These are phyloP conservation scores for Halocynthia roretzi DNA, from an alignment of 23 tunicate genomes.

Conservation along the genomic window DNA sequence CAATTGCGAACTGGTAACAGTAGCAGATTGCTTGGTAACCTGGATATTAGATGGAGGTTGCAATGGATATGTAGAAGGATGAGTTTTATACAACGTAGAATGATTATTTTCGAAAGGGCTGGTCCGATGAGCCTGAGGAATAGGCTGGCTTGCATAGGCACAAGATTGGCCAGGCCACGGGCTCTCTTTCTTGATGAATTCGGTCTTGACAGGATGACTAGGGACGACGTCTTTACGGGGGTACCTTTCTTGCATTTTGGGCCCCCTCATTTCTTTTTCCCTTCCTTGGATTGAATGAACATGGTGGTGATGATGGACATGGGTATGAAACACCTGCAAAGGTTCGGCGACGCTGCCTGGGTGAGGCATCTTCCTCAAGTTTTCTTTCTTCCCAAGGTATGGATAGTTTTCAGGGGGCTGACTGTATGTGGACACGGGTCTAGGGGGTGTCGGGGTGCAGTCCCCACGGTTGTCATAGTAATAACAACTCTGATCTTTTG, in stretches of 20 bases:
- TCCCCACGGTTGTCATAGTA: no score
- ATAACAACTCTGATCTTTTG: no score
- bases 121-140: neutral
- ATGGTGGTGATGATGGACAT: slow-evolving; percentile 68
- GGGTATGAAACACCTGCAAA: slow-evolving; percentile 55
- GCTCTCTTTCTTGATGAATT: neutral
- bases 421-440: no score
- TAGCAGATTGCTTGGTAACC: neutral
- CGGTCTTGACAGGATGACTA: neutral
- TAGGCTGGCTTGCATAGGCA: neutral
- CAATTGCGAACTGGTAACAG: slow-evolving; percentile 1
- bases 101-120: neutral
- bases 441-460: no score
- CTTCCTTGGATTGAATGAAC: slow-evolving; percentile 31
- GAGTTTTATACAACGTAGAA: neutral
- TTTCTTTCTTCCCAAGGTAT: no score
- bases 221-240: neutral
- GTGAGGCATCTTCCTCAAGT: no score
- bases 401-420: no score
- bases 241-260: neutral
- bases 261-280: neutral
- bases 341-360: slow-evolving; percentile 14
- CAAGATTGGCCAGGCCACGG: slow-evolving; percentile 3
- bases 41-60: neutral
- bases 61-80: slow-evolving; percentile 6